Base-by-base conservation (phyloP, 1,140 invertebrate genomes). In the Drosophila pseudoobscura region DNA sequence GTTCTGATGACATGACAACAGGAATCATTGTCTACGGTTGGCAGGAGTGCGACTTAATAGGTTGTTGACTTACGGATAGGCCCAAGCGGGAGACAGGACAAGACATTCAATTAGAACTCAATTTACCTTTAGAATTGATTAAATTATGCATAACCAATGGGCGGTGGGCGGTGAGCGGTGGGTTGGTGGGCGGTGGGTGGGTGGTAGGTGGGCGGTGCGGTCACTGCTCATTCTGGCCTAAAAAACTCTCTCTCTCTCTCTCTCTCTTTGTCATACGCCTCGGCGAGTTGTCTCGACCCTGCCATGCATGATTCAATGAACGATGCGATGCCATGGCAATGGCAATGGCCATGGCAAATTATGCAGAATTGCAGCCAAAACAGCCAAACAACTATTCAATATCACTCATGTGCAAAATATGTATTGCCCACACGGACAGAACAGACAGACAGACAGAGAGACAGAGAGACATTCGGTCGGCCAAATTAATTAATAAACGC, bases 401-500 rank as follows among this genome's bases (percentile, higher is more conserved):
- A 88, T 69, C 83, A 88, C 47, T 87, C 78, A 87, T 87, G 83
- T 88, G 83, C 84, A 78, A 83, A 88, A 79, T 88, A 88, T 89
- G 76, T 75, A 87, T 87, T 88, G 63, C 83, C 79, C 74, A 65
- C 63, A 59, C 78, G 51, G n/a, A 66, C 6, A 68, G 31, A 53
- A 53, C 6, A 44, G 13, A 41, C n/a, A 61, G 39, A 49, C 11
- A 62, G 39, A 43, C 44, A 62, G 35, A 50, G 11, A 52, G 41
- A 51, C 39, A 60, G 53, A 60, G 29, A 65, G 41, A 59, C 69
- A 75, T 55, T 31, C 73, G 62, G 62, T 60, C 74, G 62, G 70
- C 75, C 83, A 88, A 88, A 88, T 88, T 88, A 88, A 88, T 88
- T 88, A 88, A 88, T 88, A 88, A 75, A 88, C 83, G 78, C 72